Evolutionary conservation across 2,888 invertebrate genomes (phyloP), one percentile per base, ranked within the genome.

Genomic region (Cacoxenus indagator): DNA sequence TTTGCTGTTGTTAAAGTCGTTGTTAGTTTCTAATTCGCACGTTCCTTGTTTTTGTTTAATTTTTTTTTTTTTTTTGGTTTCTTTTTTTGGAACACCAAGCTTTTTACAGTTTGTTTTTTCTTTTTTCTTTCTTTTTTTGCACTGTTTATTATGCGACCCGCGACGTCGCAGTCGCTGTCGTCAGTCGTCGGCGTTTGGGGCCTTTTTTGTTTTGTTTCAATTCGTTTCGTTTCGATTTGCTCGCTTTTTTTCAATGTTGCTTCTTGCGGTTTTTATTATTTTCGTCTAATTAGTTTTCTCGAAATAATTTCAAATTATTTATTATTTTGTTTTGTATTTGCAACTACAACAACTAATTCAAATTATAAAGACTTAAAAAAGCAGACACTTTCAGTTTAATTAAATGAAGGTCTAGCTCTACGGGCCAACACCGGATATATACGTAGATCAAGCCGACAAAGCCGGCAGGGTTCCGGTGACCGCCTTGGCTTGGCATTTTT

Each of bases 381-480:
- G 19, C 0, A 51, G 8, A 76, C 76, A 83, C 83, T 83, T 80
- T 79, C 73, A 72, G 77, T 83, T 80, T 80, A 83, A 81, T 80
- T 81, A 80, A 79, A 77, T 70, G 74, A 74, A 76, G 77, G 59
- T 24, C 46, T 11, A 67, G 29, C 61, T 19, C 51, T 43, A 48
- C 57, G 17, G 62, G 64, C 54, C 72, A 66, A 61, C 74, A 79
- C 82, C 81, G 81, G 82, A 77, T 81, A 81, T 82, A 26, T 24
- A 27, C 55, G 55, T 37, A 17, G 22, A 51, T 22, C 17, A 51
- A 51, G n/a, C n/a, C n/a, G n/a, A n/a, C n/a, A n/a, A n/a, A n/a
- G n/a, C 2, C 51, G 22, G 22, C 19, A 9, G 51, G 51, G 45
- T 62, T 62, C 26, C 61, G 61, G 43, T 62, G 45, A 26, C 61